phyloP scores from a whole-genome alignment of 2,888 invertebrate species.

The Lepidocyrtinus sp. region DNA sequence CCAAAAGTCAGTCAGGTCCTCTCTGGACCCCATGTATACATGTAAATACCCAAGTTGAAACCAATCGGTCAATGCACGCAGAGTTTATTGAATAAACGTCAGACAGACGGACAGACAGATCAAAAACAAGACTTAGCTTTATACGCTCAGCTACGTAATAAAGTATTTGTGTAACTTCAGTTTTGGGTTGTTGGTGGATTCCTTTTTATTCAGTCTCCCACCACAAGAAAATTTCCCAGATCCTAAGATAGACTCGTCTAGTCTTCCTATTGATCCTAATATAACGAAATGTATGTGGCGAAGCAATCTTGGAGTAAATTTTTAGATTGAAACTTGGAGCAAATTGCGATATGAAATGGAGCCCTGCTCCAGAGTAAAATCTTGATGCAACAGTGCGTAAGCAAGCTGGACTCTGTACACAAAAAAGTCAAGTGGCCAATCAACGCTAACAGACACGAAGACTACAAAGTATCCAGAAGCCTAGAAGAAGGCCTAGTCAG shows the following conservation, averaged over 20 bases:
- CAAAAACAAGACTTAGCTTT: no score
- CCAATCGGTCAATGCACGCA: no score
- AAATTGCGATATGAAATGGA: slow-evolving; percentile 7
- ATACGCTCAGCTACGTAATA: no score
- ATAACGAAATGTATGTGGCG: background rate
- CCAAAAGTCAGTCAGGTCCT: no score
- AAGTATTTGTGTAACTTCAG: no score
- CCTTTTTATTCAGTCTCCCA: background rate
- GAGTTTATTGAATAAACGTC: no score
- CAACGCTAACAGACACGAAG: slow-evolving; percentile 30
- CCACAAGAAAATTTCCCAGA: background rate
- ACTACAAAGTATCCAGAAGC: slow-evolving; percentile 16
- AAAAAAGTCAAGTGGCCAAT: slow-evolving; percentile 52
- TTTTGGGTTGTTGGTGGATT: no score
- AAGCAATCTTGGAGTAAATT: background rate
- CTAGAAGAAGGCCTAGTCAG: slow-evolving; percentile 5
- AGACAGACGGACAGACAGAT: no score
- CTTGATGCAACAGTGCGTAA: slow-evolving; percentile 50
- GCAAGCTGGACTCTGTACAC: slow-evolving; percentile 36
- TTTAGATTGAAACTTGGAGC: background rate
- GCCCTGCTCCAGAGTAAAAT: background rate
- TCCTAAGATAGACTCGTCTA: no score
- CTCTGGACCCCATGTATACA: no score
- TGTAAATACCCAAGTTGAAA: no score
- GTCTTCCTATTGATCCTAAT: no score